phyloP scores from a whole-genome alignment of 2,113 vertebrate genomes.

The Crotophaga sulcirostris region DNA sequence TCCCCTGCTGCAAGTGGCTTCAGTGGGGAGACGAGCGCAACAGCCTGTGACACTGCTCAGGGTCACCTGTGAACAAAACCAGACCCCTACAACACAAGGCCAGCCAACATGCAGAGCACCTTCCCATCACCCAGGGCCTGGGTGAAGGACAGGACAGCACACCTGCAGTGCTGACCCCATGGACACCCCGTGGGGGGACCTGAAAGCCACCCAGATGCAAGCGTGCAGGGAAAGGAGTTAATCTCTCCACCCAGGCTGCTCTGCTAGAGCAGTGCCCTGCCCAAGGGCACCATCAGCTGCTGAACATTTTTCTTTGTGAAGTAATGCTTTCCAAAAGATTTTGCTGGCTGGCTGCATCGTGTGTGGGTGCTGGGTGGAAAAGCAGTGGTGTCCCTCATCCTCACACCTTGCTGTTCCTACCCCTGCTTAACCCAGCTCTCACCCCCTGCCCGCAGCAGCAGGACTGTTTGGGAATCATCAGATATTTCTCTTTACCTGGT shows the following conservation, averaged over 20 bases:
- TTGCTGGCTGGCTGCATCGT: neutral
- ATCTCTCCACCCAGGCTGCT: neutral
- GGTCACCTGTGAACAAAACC: neutral
- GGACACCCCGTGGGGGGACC: neutral
- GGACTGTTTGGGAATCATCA: rapidly evolving
- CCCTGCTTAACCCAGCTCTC: neutral
- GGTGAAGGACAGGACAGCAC: neutral
- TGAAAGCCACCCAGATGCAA: neutral
- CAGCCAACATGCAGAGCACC: neutral
- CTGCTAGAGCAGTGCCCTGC: neutral
- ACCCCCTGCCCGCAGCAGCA: neutral
- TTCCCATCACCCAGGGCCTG: neutral
- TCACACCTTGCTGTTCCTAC: neutral
- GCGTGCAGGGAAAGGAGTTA: neutral
- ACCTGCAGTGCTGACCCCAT: neutral
- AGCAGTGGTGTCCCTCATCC: rapidly evolving
- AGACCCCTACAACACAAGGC: rapidly evolving
- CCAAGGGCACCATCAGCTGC: neutral
- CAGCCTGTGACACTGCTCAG: neutral
- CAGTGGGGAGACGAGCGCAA: neutral
- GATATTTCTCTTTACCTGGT: neutral
- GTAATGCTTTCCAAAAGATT: neutral
- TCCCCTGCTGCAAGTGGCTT: rapidly evolving
- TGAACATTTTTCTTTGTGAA: slow-evolving; percentile 3
- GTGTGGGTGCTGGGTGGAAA: neutral